phyloP scores from a whole-genome alignment of 2,888 invertebrate genomes.

The Drosophila merina region DNA sequence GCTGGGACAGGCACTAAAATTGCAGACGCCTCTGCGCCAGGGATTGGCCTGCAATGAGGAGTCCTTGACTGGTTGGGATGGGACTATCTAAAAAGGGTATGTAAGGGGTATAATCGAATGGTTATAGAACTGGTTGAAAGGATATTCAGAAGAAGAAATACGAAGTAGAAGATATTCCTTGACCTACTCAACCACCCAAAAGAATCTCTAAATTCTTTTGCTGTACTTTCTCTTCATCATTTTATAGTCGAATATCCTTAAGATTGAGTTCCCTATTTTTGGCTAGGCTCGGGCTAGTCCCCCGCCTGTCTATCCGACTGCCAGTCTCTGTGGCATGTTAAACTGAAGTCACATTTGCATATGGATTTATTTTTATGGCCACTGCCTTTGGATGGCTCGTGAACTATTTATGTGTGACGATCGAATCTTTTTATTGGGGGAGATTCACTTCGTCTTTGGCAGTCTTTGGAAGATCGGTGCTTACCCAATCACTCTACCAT shows the following conservation, averaged over 20 bases:
- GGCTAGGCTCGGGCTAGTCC: constrained; percentile 29
- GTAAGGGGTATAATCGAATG: constrained; percentile 35
- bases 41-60: constrained; percentile 34
- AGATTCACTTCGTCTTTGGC: neutral
- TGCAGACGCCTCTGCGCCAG: constrained; percentile 73
- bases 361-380: constrained; percentile 76
- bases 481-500: constrained; percentile 11
- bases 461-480: neutral
- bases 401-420: constrained; percentile 55
- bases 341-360: constrained; percentile 64
- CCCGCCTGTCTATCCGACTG: constrained; percentile 2
- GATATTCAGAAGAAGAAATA: neutral
- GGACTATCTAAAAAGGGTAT: constrained; percentile 56
- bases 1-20: constrained; percentile 23
- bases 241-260: constrained; percentile 14
- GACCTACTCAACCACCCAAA: neutral
- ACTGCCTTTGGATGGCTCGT: constrained; percentile 40
- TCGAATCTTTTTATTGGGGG: constrained; percentile 12
- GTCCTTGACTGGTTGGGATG: constrained; percentile 64
- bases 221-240: neutral
- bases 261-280: constrained; percentile 29
- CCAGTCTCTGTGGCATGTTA: constrained; percentile 49
- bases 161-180: neutral
- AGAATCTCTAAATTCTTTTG: neutral
- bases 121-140: neutral